Percentiles rank a stretch among this genome's conserved stretches.
phyloP scores from a whole-genome alignment of 2,797 vertebrate genomes.

The Ataeniobius toweri region DNA sequence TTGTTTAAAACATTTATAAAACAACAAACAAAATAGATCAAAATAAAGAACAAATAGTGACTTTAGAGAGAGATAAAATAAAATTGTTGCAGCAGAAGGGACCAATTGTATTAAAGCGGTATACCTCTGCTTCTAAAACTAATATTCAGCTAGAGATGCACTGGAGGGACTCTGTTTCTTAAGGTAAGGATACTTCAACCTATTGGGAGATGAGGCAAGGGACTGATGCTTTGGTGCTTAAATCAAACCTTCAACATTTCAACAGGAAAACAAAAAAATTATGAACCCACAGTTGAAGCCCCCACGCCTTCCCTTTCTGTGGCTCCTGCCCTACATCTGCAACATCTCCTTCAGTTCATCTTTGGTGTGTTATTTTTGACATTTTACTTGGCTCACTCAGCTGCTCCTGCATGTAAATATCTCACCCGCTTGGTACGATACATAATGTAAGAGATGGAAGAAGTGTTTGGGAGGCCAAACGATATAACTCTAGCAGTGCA shows the following conservation, averaged over 20 bases:
- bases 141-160: not conserved
- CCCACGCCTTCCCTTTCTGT: not conserved
- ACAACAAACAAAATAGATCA: not conserved
- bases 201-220: not conserved
- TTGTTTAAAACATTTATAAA: not conserved
- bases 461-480: not conserved
- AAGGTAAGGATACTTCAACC: not conserved
- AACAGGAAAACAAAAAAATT: constrained; percentile 1
- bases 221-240: not conserved
- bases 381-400: not conserved
- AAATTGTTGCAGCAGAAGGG: not conserved
- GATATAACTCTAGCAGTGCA: not conserved
- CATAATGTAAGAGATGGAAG: not conserved
- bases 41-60: no score
- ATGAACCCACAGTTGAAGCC: not conserved
- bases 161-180: not conserved
- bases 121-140: not conserved
- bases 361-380: not conserved
- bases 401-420: not conserved
- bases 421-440: not conserved
- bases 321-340: not conserved
- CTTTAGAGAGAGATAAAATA: not conserved
- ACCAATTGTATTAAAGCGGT: not conserved
- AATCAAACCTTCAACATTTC: not conserved
- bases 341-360: constrained; percentile 1